Base-by-base conservation (phyloP, 2,113 vertebrate genomes). In the Hymenochirus boettgeri region DNA sequence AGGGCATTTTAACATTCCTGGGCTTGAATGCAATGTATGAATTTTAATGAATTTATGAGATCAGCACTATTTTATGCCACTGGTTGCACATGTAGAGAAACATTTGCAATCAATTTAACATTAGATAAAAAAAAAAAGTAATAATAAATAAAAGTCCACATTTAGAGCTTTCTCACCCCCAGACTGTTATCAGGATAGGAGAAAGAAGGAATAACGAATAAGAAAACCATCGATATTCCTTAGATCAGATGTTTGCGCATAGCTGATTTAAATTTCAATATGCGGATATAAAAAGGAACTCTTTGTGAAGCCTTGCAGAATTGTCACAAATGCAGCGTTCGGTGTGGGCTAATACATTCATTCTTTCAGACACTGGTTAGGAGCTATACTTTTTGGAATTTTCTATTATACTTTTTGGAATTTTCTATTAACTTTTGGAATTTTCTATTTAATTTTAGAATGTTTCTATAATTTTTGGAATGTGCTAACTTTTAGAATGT, bases 21-120 rank as follows among this genome's bases (percentile, higher is more conserved):
- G 73, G 61, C 80, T 77, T 65, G 27, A 26, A 65, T 6, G 56
- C 69, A 83, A 81, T n/a, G 55, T 71, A 76, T 22, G 27, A 76
- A 76, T 53, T 64, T 61, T 33, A 24, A 71, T 75, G 62, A 70
- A 79, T 19, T 25, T 39, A 69, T 26, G 42, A 76, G 71, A 76
- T 73, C 62, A 66, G 62, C 64, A 39, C 73, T 71, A 61, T 78
- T 77, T 83, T 64, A 54, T 27, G 47, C 35, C 71, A 56, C 65
- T 71, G 5, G 42, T 71, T 71, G 66, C 50, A 73, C 23, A 65
- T 62, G 59, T 69, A 71, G 69, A 75, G 66, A 67, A 66, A 62
- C 58, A 74, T 76, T 75, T 76, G 61, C 54, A 75, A 65, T 59
- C 73, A 65, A 23, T 69, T 74, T 55, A 25, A 75, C 1, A 1